These are phyloP conservation scores for Equus quagga DNA, from an alignment of 2,113 vertebrate species.

Conservation along the genomic window DNA sequence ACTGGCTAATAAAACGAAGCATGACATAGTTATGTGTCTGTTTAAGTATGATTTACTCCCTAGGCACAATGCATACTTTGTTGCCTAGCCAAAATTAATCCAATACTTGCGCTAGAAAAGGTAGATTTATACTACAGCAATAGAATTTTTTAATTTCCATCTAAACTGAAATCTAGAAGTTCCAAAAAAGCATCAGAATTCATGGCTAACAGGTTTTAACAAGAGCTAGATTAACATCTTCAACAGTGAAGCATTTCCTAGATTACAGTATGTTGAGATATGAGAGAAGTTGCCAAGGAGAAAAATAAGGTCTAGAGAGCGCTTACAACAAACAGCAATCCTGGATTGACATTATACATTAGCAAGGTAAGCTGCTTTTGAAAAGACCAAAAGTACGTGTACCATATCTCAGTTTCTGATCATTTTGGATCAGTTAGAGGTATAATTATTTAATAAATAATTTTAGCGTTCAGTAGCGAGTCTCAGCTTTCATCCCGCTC, in stretches of 20 bases:
- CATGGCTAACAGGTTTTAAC: not conserved
- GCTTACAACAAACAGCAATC: not conserved
- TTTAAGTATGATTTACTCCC: not conserved
- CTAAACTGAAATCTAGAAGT: conserved; percentile 23
- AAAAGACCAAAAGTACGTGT: not conserved
- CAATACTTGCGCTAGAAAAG: not conserved
- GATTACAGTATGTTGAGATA: not conserved
- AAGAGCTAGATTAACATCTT: not conserved
- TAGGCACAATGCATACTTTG: not conserved
- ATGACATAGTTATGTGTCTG: not conserved
- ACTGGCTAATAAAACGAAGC: not conserved
- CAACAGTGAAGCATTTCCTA: not conserved
- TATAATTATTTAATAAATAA: conserved; percentile 5
- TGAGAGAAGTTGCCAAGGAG: not conserved
- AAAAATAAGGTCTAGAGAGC: not conserved
- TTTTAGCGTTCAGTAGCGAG: not conserved
- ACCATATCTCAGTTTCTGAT: not conserved
- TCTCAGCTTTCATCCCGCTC: not conserved
- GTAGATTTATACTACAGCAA: conserved; percentile 23
- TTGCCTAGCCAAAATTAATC: not conserved
- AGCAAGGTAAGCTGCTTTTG: not conserved
- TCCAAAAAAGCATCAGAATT: not conserved
- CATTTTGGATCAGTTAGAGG: not conserved
- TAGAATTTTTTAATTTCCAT: not conserved
- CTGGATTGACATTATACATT: not conserved